These are phyloP conservation scores for Spodoptera exigua DNA, from an alignment of 2,888 invertebrate species.

Conservation along the genomic window DNA sequence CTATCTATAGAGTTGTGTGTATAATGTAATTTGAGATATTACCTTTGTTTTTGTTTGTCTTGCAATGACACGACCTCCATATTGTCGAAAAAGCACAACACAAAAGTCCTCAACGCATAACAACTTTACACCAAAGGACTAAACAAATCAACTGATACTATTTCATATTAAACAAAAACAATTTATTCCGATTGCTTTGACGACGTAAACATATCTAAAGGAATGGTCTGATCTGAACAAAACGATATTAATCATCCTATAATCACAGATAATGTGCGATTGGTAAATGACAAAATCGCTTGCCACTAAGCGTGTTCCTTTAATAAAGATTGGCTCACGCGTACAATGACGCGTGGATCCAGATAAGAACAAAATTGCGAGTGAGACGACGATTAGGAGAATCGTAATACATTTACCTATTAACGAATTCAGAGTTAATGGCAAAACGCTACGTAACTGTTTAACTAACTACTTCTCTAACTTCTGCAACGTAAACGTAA, in stretches of 20 bases:
- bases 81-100: constrained; percentile 1
- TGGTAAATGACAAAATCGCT: constrained; percentile 46
- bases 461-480: too few species aligned
- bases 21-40: too few species aligned
- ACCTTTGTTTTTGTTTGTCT: constrained; percentile 3
- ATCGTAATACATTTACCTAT: too few species aligned
- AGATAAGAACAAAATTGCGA: not conserved
- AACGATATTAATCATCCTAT: constrained; percentile 62
- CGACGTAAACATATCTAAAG: constrained; percentile 68
- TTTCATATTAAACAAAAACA: constrained; percentile 13
- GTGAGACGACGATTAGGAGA: not conserved
- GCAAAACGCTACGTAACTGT: too few species aligned
- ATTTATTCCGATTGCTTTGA: constrained; percentile 44
- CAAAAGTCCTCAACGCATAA: constrained; percentile 29
- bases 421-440: too few species aligned
- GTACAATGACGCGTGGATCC: not conserved
- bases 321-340: not conserved
- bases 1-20: too few species aligned
- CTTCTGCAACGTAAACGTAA: too few species aligned
- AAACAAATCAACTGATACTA: not conserved
- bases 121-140: constrained; percentile 11
- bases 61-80: constrained; percentile 16
- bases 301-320: constrained; percentile 9
- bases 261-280: constrained; percentile 66
- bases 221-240: constrained; percentile 57